Conservation (phyloP, 2,113 vertebrate genomes). For the Pelecanus crispus region DNA sequence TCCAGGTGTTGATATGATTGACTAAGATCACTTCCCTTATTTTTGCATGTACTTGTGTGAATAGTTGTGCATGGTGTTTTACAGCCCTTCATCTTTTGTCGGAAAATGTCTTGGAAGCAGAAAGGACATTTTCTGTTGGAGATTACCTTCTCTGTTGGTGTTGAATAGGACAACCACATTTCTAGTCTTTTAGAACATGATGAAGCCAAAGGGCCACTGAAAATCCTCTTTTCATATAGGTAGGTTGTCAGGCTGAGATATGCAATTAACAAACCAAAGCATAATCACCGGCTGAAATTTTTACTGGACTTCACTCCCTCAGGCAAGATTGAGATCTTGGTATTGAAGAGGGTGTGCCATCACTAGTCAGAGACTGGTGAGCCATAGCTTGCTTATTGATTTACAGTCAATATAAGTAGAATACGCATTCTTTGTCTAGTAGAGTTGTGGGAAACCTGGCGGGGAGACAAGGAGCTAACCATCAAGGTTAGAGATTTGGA, state of each 20-base stretch:
- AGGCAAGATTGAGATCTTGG: not conserved
- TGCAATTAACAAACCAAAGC: not conserved
- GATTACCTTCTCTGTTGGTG: not conserved
- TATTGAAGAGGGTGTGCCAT: not conserved
- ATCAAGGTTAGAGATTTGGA: not conserved
- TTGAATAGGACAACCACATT: not conserved
- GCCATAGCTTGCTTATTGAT: not conserved
- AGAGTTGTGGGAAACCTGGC: not conserved
- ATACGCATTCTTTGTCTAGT: not conserved
- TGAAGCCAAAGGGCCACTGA: not conserved
- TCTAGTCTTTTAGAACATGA: not conserved
- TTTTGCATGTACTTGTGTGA: not conserved
- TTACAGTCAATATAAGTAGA: not conserved
- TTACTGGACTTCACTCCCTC: not conserved
- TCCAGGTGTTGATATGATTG: not conserved
- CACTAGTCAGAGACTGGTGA: not conserved
- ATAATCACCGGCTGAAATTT: not conserved
- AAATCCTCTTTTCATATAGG: not conserved
- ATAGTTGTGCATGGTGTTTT: not conserved
- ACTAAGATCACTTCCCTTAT: not conserved
- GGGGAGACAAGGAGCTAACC: not conserved
- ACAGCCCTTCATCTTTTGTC: not conserved
- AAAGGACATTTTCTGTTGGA: not conserved
- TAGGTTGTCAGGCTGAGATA: not conserved
- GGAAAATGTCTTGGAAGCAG: not conserved